Evolutionary conservation across 2,797 vertebrate genomes (phyloP).

Genomic region (Falco rusticolus): DNA sequence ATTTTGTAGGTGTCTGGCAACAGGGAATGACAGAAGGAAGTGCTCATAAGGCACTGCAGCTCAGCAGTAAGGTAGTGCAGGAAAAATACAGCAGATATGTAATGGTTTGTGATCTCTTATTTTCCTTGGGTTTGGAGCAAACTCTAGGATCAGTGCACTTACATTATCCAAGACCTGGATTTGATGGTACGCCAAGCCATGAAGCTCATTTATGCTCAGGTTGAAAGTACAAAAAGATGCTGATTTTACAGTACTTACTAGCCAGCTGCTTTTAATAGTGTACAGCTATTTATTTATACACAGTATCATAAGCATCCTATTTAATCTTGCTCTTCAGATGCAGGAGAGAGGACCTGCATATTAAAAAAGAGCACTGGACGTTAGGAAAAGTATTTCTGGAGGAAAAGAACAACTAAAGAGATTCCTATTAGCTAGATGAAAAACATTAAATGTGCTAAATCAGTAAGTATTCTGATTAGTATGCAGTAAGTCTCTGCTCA

Average conservation of each 20-base stretch:
- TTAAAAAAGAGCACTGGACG: constrained; percentile 24
- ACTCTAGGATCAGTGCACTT: background rate
- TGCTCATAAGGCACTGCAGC: background rate
- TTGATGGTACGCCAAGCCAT: background rate
- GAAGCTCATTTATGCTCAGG: background rate
- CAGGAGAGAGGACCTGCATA: constrained; percentile 15
- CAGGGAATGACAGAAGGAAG: background rate
- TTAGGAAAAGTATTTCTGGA: background rate
- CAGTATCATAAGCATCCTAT: background rate
- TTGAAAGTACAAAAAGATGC: background rate
- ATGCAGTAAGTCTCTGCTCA: background rate
- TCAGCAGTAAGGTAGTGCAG: background rate
- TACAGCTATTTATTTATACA: background rate
- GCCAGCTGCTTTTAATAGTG: background rate
- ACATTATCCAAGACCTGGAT: background rate
- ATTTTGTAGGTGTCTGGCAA: background rate
- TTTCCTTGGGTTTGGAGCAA: background rate
- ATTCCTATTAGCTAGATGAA: constrained; percentile 9
- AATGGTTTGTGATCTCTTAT: background rate
- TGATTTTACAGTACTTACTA: constrained; percentile 6
- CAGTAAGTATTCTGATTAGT: constrained; percentile 12
- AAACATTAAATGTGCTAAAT: constrained; percentile 34
- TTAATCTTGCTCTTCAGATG: constrained; percentile 25
- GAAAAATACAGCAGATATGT: background rate
- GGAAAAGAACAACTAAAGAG: constrained; percentile 1